A percentile compares a stretch with the other conserved stretches of the same genome.
phyloP scores from a whole-genome alignment of 2,113 vertebrate species.

The Oriolus oriolus region DNA sequence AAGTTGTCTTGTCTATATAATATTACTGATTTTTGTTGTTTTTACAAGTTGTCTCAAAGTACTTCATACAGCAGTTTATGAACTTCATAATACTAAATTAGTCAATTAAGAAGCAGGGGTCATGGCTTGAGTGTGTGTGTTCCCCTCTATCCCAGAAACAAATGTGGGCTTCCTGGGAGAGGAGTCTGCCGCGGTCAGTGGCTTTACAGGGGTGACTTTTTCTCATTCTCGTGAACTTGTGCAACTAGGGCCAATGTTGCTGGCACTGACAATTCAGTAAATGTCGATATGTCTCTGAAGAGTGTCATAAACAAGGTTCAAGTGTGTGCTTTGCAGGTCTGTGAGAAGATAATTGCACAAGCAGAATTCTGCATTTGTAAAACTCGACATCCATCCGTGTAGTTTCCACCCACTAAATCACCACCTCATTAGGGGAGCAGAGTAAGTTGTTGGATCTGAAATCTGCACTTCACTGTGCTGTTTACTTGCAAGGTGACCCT shows the following conservation, averaged over 20 bases:
- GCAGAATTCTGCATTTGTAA: neutral
- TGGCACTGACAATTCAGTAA: neutral
- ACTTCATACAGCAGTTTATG: neutral
- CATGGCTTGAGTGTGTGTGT: neutral
- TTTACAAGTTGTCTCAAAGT: neutral
- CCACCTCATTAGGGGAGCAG: neutral
- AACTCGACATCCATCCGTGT: rapidly evolving
- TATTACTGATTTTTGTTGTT: neutral
- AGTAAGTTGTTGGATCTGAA: neutral
- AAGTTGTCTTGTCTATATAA: neutral
- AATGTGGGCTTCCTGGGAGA: neutral
- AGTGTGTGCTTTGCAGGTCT: neutral
- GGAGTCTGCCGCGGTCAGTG: neutral
- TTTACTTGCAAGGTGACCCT: neutral
- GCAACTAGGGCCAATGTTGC: neutral
- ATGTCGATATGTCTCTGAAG: rapidly evolving
- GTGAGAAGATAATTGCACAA: neutral
- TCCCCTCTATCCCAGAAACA: neutral
- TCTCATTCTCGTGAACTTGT: neutral
- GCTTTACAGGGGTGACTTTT: neutral
- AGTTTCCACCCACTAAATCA: neutral
- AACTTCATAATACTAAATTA: neutral
- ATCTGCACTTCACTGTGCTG: neutral
- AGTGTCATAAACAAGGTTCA: neutral
- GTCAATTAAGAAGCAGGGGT: neutral